Percentiles rank a stretch among this genome's conserved stretches.
Conservation (phyloP, 1,140 invertebrate genomes). For the Lepeophtheirus salmonis region DNA sequence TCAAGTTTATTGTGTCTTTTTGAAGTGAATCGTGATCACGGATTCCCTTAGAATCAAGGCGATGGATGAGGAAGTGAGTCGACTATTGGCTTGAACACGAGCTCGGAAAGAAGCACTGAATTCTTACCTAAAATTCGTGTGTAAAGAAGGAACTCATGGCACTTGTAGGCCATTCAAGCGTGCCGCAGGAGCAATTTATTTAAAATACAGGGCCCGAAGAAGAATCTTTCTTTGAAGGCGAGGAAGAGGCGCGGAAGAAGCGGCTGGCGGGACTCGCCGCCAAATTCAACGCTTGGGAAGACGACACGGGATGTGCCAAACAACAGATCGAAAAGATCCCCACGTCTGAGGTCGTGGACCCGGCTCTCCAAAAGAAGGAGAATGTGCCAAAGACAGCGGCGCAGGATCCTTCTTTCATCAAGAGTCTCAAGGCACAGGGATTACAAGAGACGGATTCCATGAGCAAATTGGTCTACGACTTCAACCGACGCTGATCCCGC, state of each 20-base stretch:
- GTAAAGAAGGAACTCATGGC: background rate
- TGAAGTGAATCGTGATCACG: no score
- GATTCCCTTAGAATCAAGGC: no score
- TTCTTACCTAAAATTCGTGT: background rate
- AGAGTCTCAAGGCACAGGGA: conserved; percentile 16
- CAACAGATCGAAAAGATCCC: no score
- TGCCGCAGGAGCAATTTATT: background rate
- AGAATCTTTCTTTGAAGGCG: background rate
- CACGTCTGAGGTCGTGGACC: background rate
- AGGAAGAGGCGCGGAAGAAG: background rate
- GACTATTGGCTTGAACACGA: background rate
- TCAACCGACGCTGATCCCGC: conserved; percentile 1
- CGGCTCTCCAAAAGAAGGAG: background rate
- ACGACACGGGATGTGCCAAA: background rate
- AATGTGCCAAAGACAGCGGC: no score
- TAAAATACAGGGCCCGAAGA: no score
- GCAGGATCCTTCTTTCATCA: conserved; percentile 10
- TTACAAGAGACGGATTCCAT: conserved; percentile 10
- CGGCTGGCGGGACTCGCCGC: background rate
- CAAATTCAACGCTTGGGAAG: background rate
- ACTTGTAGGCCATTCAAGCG: background rate
- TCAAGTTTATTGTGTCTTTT: no score
- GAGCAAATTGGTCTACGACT: conserved; percentile 15
- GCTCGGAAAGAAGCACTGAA: background rate
- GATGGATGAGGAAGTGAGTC: background rate